Evolutionary conservation across 2,113 vertebrate species (phyloP).

Genomic region (Nyctereutes procyonoides): DNA sequence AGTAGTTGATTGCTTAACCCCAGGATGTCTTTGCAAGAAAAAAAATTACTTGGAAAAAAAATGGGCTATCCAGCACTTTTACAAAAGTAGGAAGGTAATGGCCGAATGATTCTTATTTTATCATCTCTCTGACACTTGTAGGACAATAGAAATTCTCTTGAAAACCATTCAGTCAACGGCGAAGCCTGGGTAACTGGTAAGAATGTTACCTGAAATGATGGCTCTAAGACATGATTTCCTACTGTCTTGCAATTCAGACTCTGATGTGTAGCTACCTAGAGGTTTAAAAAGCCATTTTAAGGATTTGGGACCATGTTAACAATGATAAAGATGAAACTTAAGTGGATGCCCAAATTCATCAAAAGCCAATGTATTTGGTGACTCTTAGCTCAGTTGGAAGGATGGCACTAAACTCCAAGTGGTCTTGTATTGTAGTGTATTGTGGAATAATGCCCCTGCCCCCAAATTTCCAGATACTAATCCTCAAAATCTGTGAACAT

Average conservation of each 20-base stretch:
- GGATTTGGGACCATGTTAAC: background rate
- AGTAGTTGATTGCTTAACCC: background rate
- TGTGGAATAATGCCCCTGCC: background rate
- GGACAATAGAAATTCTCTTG: background rate
- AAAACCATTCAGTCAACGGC: background rate
- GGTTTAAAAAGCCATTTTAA: background rate
- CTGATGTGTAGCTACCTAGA: background rate
- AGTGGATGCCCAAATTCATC: background rate
- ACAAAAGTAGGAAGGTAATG: background rate
- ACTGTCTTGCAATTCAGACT: background rate
- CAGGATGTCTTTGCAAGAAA: background rate
- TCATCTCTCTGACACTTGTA: conserved; percentile 1
- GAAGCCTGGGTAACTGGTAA: background rate
- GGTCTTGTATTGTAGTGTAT: background rate
- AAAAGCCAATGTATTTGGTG: background rate
- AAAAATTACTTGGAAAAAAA: conserved; percentile 22
- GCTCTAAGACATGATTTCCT: background rate
- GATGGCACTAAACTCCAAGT: background rate
- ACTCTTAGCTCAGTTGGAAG: background rate
- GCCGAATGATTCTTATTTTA: background rate
- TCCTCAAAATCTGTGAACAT: background rate
- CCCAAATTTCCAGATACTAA: background rate
- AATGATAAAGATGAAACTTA: conserved; percentile 22
- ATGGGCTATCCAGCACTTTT: background rate
- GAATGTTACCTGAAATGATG: background rate